Percentiles rank a stretch among this genome's conserved stretches.
Evolutionary conservation across 2,888 invertebrate species (phyloP).

Genomic region (Calameuta idolon): DNA sequence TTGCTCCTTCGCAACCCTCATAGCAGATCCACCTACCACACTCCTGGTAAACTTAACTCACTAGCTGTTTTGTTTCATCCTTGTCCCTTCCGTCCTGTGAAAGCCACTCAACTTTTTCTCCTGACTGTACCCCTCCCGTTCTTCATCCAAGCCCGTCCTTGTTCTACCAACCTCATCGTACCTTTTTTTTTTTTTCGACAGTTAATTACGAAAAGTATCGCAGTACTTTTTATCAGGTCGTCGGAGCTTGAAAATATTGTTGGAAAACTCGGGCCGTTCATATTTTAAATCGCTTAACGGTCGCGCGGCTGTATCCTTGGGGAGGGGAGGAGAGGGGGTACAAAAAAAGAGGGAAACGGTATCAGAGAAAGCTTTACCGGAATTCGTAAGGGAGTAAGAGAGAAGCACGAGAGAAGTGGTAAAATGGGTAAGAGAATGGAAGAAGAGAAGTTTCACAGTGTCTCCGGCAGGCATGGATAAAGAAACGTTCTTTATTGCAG

Average conservation of each 20-base stretch:
- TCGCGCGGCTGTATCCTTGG: constrained; percentile 30
- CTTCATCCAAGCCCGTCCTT: constrained; percentile 19
- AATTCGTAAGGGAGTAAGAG: neutral
- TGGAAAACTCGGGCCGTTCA: constrained; percentile 35
- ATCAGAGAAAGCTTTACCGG: neutral
- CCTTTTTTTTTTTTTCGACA: constrained; percentile 33
- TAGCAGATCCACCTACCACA: neutral
- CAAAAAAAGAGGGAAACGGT: neutral
- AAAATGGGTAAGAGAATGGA: neutral
- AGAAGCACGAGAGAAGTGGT: neutral
- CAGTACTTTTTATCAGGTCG: constrained; percentile 53
- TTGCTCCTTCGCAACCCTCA: constrained; percentile 22
- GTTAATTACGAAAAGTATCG: constrained; percentile 59
- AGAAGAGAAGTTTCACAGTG: neutral
- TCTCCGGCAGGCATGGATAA: neutral
- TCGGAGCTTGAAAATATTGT: constrained; percentile 54
- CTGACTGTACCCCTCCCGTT: constrained; percentile 5
- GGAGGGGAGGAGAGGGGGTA: too few relatives aligned
- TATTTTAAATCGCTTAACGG: constrained; percentile 48
- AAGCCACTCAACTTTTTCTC: constrained; percentile 51
- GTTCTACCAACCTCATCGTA: constrained; percentile 12
- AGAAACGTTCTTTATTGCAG: neutral
- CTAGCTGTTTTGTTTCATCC: constrained; percentile 12
- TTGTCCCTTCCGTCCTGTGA: constrained; percentile 34
- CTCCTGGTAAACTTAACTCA: neutral